These are phyloP conservation scores for Callithrix jacchus DNA, from an alignment of 2,113 vertebrate species.

Conservation along the genomic window DNA sequence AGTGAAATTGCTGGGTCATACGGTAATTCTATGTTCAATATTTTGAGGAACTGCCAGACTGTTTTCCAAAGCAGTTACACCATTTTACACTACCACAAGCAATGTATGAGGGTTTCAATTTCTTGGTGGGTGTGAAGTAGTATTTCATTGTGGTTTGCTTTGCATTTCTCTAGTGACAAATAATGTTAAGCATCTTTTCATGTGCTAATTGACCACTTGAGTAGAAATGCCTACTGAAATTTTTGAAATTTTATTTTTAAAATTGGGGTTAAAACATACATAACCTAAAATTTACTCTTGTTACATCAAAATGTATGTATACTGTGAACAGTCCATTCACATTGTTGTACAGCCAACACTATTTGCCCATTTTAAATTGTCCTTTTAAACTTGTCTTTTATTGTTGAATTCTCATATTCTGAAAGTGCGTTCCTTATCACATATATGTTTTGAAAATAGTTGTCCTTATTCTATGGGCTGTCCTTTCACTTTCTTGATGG, in stretches of 20 bases:
- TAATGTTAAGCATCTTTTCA: not conserved
- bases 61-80: not conserved
- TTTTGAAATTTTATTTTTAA: not conserved
- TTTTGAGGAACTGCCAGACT: not conserved
- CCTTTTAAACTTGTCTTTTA: constrained; percentile 8
- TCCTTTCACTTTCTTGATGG: not conserved
- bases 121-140: not conserved
- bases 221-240: not conserved
- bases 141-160: not conserved
- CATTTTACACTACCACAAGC: not conserved
- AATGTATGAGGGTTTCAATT: not conserved
- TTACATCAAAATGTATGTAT: too few species aligned
- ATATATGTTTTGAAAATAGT: not conserved
- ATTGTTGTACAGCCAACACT: not conserved
- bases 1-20: not conserved
- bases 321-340: not conserved
- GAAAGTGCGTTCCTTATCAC: not conserved
- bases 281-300: not conserved
- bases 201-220: not conserved
- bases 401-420: not conserved
- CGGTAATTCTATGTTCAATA: not conserved
- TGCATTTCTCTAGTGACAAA: not conserved
- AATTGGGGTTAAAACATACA: not conserved
- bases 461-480: not conserved
- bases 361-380: not conserved